Evolutionary conservation across 1,140 invertebrate genomes (phyloP).

Genomic region (Orchesella cincta): DNA sequence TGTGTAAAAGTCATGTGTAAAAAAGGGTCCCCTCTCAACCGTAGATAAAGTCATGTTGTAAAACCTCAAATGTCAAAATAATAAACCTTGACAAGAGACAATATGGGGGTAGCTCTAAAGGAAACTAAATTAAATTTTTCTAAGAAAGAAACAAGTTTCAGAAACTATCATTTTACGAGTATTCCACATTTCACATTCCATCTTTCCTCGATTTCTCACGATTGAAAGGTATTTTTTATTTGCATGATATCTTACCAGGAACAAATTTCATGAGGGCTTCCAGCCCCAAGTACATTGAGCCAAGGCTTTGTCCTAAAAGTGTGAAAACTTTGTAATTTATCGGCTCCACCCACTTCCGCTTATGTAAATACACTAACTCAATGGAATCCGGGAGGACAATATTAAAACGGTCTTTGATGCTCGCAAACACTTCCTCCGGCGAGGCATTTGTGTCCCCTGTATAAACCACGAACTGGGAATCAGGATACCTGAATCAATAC

Average conservation of each 20-base stretch:
- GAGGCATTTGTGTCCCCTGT: constrained; percentile 82
- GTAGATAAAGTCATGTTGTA: neutral
- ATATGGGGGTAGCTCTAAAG: too few relatives aligned
- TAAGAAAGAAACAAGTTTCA: too few relatives aligned
- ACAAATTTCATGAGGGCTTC: constrained; percentile 82
- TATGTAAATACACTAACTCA: constrained; percentile 77
- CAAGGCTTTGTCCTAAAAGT: constrained; percentile 88
- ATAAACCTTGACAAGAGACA: neutral
- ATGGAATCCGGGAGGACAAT: constrained; percentile 67
- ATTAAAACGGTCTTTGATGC: constrained; percentile 77
- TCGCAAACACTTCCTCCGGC: constrained; percentile 72
- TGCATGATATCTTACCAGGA: constrained; percentile 64
- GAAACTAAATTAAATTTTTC: too few relatives aligned
- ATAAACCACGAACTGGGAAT: constrained; percentile 78
- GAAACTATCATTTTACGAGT: too few relatives aligned
- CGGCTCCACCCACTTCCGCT: constrained; percentile 77
- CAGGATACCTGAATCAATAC: constrained; percentile 65
- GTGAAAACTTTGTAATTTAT: constrained; percentile 83
- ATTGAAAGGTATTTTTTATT: neutral
- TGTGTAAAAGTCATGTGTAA: neutral
- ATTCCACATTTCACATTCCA: too few relatives aligned
- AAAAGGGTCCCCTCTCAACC: neutral
- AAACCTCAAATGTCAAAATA: neutral
- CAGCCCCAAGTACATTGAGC: constrained; percentile 80
- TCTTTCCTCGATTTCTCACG: too few relatives aligned